Percentiles rank a stretch among this genome's conserved stretches.
phyloP scores from a whole-genome alignment of 2,113 vertebrate species.

The Dipodomys spectabilis region DNA sequence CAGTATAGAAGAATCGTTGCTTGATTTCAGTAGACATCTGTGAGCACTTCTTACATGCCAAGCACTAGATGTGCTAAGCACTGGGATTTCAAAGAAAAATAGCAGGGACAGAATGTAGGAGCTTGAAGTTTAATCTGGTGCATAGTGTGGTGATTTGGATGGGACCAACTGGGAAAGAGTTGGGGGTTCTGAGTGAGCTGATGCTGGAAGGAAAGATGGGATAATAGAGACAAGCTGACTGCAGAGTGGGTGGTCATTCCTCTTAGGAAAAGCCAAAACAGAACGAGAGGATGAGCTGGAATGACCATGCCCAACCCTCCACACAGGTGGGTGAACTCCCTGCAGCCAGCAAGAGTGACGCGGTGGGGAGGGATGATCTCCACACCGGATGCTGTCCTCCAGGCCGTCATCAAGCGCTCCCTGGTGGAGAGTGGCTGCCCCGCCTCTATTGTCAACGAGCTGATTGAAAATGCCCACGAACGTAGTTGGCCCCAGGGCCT shows the following conservation, averaged over 20 bases:
- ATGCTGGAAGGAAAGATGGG: not conserved
- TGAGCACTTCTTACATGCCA: not conserved
- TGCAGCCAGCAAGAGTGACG: conserved; percentile 97
- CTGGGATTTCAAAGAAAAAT: conserved; percentile 54
- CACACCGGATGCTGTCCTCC: conserved; percentile 96
- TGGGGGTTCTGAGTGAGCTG: conserved; percentile 34
- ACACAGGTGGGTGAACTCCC: conserved; percentile 96
- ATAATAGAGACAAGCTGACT: not conserved
- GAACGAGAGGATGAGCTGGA: not conserved
- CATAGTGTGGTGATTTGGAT: not conserved
- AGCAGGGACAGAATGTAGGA: not conserved
- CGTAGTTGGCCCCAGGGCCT: conserved; percentile 98
- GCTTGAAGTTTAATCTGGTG: not conserved
- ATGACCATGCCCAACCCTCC: conserved; percentile 32
- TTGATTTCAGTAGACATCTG: not conserved
- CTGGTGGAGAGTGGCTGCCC: conserved; percentile 98
- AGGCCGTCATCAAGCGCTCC: conserved; percentile 98
- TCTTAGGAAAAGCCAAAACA: not conserved
- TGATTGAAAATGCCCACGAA: conserved; percentile 98
- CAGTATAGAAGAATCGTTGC: not conserved
- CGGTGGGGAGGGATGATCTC: conserved; percentile 99
- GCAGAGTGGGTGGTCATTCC: not conserved
- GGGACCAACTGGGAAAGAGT: conserved; percentile 11
- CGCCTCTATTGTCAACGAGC: conserved; percentile 95
- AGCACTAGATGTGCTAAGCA: not conserved